phyloP scores from a whole-genome alignment of 2,888 invertebrate species.

The Caenorhabditis afra region DNA sequence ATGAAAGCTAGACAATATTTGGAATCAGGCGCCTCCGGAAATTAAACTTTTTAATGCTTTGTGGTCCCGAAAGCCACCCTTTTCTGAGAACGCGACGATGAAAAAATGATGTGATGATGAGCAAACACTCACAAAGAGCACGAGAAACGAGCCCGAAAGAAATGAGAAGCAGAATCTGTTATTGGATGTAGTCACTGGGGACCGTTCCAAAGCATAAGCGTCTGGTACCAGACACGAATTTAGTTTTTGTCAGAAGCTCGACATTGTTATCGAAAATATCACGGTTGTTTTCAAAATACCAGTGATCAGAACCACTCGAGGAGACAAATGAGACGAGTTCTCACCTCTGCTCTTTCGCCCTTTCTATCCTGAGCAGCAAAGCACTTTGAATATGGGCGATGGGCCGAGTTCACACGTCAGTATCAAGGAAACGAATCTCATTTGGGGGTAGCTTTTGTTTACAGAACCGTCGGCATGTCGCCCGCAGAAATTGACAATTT shows the following conservation, averaged over 20 bases:
- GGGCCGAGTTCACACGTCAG: slow-evolving; percentile 7
- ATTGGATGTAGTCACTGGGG: neutral
- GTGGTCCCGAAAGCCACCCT: neutral
- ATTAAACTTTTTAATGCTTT: slow-evolving; percentile 25
- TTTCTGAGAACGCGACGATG: slow-evolving; percentile 23
- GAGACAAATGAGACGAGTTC: neutral
- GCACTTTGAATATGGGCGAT: neutral
- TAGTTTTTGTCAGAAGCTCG: neutral
- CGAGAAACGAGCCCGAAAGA: slow-evolving; percentile 20
- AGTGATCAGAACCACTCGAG: too few species aligned
- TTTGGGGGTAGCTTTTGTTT: slow-evolving; percentile 25
- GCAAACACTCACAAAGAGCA: slow-evolving; percentile 40
- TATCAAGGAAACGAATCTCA: slow-evolving; percentile 5
- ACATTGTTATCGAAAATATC: neutral
- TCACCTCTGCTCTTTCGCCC: neutral
- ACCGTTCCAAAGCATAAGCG: neutral
- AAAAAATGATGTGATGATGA: slow-evolving; percentile 47
- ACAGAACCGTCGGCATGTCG: slow-evolving; percentile 26
- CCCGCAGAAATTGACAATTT: slow-evolving; percentile 17
- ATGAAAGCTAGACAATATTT: too few species aligned
- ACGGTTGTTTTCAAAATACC: too few species aligned
- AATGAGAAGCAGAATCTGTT: slow-evolving; percentile 33
- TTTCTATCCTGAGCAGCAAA: neutral
- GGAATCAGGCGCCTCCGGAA: neutral
- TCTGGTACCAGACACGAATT: slow-evolving; percentile 9